phyloP scores from a whole-genome alignment of 2,888 invertebrate species.

The Tinea pellionella region DNA sequence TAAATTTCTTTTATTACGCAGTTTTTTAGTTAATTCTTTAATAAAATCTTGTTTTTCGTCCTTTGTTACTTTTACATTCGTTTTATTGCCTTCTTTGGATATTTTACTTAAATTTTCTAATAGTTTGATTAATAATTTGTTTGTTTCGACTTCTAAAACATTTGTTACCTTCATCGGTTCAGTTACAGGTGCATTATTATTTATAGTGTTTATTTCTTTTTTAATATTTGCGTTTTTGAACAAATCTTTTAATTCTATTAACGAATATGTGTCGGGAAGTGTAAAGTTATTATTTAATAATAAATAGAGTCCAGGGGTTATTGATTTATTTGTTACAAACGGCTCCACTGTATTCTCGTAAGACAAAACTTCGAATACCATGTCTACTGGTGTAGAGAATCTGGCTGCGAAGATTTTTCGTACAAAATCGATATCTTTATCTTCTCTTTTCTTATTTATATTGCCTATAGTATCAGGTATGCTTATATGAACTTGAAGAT shows the following conservation, averaged over 20 bases:
- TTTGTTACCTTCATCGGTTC: constrained; percentile 25
- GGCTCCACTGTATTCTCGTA: constrained; percentile 22
- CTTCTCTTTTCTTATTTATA: constrained; percentile 23
- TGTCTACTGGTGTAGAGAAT: constrained; percentile 43
- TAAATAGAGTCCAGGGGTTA: constrained; percentile 39
- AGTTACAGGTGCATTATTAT: not conserved
- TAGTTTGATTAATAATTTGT: constrained; percentile 31
- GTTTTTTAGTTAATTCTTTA: constrained; percentile 15
- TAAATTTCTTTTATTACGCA: constrained; percentile 18
- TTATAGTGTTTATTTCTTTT: not conserved
- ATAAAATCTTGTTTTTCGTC: constrained; percentile 12
- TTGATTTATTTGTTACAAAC: constrained; percentile 6
- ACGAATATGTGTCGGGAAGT: constrained; percentile 23
- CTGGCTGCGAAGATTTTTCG: constrained; percentile 44
- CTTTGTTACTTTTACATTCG: not conserved
- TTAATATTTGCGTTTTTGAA: not conserved
- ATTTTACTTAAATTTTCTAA: constrained; percentile 25
- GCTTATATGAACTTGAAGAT: constrained; percentile 39
- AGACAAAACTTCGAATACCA: constrained; percentile 45
- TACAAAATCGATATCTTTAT: constrained; percentile 18
- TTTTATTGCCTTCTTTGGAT: constrained; percentile 17
- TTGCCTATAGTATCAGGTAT: constrained; percentile 28
- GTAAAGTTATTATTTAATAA: constrained; percentile 30
- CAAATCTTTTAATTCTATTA: constrained; percentile 29
- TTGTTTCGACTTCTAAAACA: constrained; percentile 35